A percentile compares a stretch with the other conserved stretches of the same genome.
phyloP scores from a whole-genome alignment of 2,113 vertebrate genomes.

The Phylloscopus whistleri region DNA sequence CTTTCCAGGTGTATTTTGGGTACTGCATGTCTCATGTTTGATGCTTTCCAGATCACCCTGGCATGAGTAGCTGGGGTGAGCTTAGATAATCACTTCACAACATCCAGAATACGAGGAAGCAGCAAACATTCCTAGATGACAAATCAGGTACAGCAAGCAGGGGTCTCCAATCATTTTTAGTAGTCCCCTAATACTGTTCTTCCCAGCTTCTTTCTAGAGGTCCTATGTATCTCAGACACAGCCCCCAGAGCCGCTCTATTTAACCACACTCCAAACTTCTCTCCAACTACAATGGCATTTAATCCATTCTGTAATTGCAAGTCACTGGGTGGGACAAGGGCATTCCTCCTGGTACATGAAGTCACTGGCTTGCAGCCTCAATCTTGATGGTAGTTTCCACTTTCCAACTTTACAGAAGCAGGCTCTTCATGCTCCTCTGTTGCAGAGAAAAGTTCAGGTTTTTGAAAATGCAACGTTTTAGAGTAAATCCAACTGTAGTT shows the following conservation, averaged over 20 bases:
- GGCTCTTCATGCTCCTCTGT: background rate
- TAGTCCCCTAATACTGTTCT: background rate
- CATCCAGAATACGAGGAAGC: background rate
- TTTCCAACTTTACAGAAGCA: background rate
- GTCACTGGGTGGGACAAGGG: background rate
- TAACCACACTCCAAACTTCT: background rate
- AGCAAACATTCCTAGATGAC: background rate
- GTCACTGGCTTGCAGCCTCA: background rate
- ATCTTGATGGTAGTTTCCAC: background rate
- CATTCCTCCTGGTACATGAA: background rate
- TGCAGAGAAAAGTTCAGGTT: background rate
- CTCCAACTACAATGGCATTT: background rate
- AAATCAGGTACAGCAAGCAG: background rate
- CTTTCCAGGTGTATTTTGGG: background rate
- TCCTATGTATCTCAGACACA: background rate
- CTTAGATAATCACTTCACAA: background rate
- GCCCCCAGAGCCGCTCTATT: background rate
- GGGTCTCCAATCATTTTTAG: background rate
- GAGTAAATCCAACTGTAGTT: background rate
- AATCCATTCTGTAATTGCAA: background rate
- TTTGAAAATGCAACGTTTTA: background rate
- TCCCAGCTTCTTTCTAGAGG: background rate
- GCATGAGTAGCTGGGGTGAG: background rate
- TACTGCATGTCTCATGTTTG: background rate
- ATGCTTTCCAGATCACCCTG: background rate